Evolutionary conservation across 2,797 vertebrate species (phyloP).

Genomic region (Mustela erminea): DNA sequence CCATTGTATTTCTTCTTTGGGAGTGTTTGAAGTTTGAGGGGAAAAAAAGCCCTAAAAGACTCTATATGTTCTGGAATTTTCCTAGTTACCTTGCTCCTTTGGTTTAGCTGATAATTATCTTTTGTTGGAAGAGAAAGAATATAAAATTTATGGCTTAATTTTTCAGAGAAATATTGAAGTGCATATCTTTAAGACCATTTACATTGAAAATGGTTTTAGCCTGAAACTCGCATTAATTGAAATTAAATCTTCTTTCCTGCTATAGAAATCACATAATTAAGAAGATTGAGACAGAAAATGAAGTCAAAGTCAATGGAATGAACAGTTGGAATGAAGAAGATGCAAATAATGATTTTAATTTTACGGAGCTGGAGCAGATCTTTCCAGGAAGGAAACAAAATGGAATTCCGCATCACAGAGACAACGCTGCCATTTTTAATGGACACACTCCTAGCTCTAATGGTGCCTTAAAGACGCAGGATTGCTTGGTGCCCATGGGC

Average conservation of each 20-base stretch:
- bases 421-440: constrained; percentile 90
- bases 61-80: constrained; percentile 54
- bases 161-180: neutral
- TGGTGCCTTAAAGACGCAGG: constrained; percentile 98
- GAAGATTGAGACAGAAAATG: constrained; percentile 84
- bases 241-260: constrained; percentile 71
- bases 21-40: neutral
- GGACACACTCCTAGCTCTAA: constrained; percentile 92
- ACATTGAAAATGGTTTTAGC: constrained; percentile 27
- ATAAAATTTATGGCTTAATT: constrained; percentile 11
- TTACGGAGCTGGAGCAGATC: constrained; percentile 85
- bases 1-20: neutral
- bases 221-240: constrained; percentile 62
- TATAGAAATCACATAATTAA: constrained; percentile 88
- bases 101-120: constrained; percentile 20
- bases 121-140: constrained; percentile 28
- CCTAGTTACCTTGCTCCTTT: constrained; percentile 46
- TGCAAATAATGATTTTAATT: constrained; percentile 76
- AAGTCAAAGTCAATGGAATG: constrained; percentile 86
- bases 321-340: constrained; percentile 88
- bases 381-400: constrained; percentile 85
- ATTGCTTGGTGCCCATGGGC: constrained; percentile 86
- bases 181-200: neutral
- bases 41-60: neutral
- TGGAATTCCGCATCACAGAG: constrained; percentile 87